Percentiles rank a stretch among this genome's conserved stretches.
phyloP scores from a whole-genome alignment of 1,140 invertebrate genomes.

The Neodiprion pinetum region DNA sequence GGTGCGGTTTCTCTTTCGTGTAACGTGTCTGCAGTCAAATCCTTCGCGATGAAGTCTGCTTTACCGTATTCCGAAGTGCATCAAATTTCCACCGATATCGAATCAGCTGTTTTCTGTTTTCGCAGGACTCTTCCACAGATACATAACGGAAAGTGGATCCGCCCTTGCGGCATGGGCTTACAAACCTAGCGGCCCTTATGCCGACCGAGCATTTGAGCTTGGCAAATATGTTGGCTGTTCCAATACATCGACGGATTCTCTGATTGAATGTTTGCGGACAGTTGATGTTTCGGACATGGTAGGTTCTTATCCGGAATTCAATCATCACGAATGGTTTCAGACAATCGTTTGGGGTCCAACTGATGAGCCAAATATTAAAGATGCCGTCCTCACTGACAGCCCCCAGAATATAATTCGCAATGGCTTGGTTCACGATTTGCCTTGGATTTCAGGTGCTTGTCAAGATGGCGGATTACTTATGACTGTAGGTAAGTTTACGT shows the following conservation, averaged over 20 bases:
- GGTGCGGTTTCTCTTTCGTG: no score
- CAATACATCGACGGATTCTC: constrained; percentile 18
- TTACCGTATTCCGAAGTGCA: no score
- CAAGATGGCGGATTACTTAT: constrained; percentile 23
- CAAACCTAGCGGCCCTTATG: constrained; percentile 13
- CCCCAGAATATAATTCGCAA: constrained; percentile 21
- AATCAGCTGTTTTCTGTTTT: no score
- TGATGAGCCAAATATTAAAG: constrained; percentile 22
- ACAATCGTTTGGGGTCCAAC: constrained; percentile 26
- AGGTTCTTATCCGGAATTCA: not conserved
- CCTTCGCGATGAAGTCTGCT: no score
- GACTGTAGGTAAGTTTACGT: not conserved
- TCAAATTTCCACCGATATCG: no score
- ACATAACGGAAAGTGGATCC: constrained; percentile 68
- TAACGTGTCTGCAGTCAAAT: no score
- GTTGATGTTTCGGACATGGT: constrained; percentile 10
- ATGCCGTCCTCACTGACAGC: constrained; percentile 27
- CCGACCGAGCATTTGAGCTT: constrained; percentile 18
- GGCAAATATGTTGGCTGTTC: constrained; percentile 24
- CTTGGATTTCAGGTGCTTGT: constrained; percentile 25
- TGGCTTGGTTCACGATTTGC: constrained; percentile 24
- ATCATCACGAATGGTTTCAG: constrained; percentile 13
- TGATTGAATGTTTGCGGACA: constrained; percentile 28
- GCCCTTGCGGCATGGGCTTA: constrained; percentile 67
- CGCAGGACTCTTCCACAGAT: constrained; percentile 65